Evolutionary conservation across 2,113 vertebrate species (phyloP), one percentile per base, ranked within the genome.

Genomic region (Lamprotornis superbus): DNA sequence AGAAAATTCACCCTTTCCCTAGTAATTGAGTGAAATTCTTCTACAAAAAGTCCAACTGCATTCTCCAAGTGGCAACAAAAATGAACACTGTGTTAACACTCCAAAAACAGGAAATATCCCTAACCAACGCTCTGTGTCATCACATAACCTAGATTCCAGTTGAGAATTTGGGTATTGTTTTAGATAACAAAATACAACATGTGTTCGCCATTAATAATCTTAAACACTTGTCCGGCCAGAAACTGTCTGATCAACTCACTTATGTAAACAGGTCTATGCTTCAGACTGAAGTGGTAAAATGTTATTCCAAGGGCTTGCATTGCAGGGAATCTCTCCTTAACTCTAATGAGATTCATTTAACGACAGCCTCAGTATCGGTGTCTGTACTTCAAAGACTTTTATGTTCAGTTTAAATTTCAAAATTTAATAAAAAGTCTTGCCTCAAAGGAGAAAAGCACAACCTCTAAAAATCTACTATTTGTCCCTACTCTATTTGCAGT

Each of bases 131-230:
- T 60, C 55, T 77, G 1, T 79, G 67, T 87, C 92, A 95, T 86
- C 79, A 64, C 79, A 57, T 86, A 97, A 76, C 71, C 93, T 56
- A 68, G 79, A 85, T 85, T 95, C 86, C 71, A 80, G 75, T n/a
- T 49, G 28, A 93, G 82, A 94, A 87, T 91, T 40, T 90, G 71
- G 50, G 65, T 91, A 82, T 90, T 95, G 81, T 56, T 95, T 95
- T 59, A 94, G 89, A 93, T 95, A 94, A 94, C 69, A 95, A 89
- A 87, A 90, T 55, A 61, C 57, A 87, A 59, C 87, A 95, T 91
- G 59, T 95, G 94, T 86, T 96, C 3, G 0, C 67, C 90, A 83
- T 95, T 95, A 95, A 95, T 90, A 84, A 93, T 89, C 84, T 67
- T 77, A 59, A 94, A 80, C 59, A 70, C 83, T 94, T 95, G 63